Conservation (phyloP, 2,113 vertebrate species). For the Dasyornis broadbenti region DNA sequence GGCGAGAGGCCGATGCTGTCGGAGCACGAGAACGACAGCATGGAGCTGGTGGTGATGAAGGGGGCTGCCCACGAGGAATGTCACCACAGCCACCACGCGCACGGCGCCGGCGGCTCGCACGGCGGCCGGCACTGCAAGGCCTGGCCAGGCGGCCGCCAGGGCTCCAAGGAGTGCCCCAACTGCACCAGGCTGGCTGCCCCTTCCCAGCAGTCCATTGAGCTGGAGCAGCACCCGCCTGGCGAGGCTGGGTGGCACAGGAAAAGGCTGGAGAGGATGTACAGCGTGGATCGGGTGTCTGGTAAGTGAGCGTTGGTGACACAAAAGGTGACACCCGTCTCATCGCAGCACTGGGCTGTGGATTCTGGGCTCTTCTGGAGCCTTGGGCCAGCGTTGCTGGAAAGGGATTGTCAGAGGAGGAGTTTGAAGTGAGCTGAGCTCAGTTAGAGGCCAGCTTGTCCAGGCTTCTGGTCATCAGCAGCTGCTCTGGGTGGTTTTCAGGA, state of each 20-base stretch:
- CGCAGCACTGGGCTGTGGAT: accelerated
- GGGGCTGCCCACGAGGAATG: constrained; percentile 74
- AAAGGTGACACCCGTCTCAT: neutral
- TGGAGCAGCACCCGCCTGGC: constrained; percentile 74
- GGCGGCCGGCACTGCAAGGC: constrained; percentile 77
- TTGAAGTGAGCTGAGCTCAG: neutral
- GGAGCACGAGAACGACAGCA: constrained; percentile 75
- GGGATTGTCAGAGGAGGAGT: neutral
- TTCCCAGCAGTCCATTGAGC: constrained; percentile 83
- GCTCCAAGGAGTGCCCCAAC: constrained; percentile 77
- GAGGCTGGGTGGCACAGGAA: constrained; percentile 78
- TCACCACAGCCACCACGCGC: constrained; percentile 76
- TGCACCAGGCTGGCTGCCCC: constrained; percentile 74
- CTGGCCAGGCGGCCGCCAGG: constrained; percentile 78
- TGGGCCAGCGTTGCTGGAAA: neutral
- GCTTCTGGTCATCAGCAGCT: neutral
- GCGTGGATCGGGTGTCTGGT: constrained; percentile 86
- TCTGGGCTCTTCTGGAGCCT: neutral
- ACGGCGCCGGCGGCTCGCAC: constrained; percentile 74
- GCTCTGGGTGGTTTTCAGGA: neutral
- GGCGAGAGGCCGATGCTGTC: constrained; percentile 86
- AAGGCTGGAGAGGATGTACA: constrained; percentile 93
- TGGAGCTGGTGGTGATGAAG: constrained; percentile 88
- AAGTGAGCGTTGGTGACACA: neutral
- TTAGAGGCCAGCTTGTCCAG: neutral